Conservation (phyloP, 2,113 vertebrate species). For the Aphyosemion australe region DNA sequence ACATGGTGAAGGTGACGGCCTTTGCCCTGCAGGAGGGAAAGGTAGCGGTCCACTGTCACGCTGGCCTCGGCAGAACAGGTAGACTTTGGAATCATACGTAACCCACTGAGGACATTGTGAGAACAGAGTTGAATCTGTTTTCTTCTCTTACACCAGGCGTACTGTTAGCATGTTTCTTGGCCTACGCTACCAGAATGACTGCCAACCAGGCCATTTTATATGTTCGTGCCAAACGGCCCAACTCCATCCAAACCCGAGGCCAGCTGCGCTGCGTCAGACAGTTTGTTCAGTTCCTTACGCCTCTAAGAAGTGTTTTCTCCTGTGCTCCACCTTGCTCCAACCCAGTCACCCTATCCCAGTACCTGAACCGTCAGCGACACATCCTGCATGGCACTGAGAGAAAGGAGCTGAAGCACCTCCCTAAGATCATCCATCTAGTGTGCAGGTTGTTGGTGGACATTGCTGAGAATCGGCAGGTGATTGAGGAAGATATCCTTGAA, state of each 20-base stretch:
- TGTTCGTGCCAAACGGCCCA: constrained; percentile 89
- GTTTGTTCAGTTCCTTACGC: constrained; percentile 90
- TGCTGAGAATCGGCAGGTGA: constrained; percentile 87
- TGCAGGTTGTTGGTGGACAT: constrained; percentile 88
- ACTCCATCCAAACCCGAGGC: constrained; percentile 92
- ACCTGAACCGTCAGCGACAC: constrained; percentile 90
- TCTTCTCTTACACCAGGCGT: constrained; percentile 80
- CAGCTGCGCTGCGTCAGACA: constrained; percentile 89
- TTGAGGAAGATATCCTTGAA: constrained; percentile 83
- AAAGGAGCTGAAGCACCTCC: constrained; percentile 86
- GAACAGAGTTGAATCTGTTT: neutral
- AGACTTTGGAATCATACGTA: constrained; percentile 6
- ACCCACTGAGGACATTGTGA: neutral
- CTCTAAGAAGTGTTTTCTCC: constrained; percentile 88
- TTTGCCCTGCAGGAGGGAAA: constrained; percentile 93
- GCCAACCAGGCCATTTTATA: constrained; percentile 92
- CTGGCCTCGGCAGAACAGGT: constrained; percentile 95
- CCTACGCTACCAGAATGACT: constrained; percentile 90
- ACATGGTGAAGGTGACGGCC: constrained; percentile 94
- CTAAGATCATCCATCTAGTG: constrained; percentile 89
- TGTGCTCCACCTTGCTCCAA: constrained; percentile 83
- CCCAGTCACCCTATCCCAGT: constrained; percentile 87
- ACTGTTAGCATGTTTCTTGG: constrained; percentile 91
- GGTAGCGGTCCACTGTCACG: constrained; percentile 91
- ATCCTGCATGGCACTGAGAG: constrained; percentile 92